phyloP scores from a whole-genome alignment of 1,140 invertebrate genomes.

The Temnothorax nylanderi region DNA sequence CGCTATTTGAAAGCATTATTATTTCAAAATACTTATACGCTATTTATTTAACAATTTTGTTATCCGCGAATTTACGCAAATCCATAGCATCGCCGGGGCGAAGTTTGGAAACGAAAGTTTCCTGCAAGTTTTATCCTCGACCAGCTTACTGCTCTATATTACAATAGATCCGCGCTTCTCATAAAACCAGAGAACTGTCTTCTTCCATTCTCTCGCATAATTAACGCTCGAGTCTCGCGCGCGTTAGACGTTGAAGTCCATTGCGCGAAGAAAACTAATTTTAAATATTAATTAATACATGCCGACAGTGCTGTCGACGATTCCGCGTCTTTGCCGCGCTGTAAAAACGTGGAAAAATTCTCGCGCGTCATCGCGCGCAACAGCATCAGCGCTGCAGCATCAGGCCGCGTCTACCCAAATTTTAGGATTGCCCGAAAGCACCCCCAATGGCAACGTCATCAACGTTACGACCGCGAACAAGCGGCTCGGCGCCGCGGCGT shows the following conservation, averaged over 20 bases:
- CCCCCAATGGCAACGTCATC: slow-evolving; percentile 9
- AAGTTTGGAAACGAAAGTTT: slow-evolving; percentile 15
- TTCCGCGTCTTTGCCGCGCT: neutral
- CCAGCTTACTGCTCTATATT: neutral
- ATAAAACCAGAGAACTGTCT: slow-evolving; percentile 25
- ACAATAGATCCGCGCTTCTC: slow-evolving; percentile 26
- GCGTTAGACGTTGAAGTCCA: neutral
- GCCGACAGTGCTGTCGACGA: neutral
- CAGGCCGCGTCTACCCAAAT: neutral
- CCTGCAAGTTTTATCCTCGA: neutral
- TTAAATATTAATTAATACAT: slow-evolving; percentile 31
- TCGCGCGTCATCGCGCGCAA: neutral
- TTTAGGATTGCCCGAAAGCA: neutral
- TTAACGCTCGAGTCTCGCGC: slow-evolving; percentile 12
- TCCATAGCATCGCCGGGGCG: neutral
- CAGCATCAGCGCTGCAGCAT: neutral
- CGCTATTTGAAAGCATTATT: slow-evolving; percentile 1
- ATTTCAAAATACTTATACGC: slow-evolving; percentile 1
- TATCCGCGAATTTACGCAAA: neutral
- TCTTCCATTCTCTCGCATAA: slow-evolving; percentile 35
- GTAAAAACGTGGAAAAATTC: neutral
- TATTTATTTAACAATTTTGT: slow-evolving; percentile 21
- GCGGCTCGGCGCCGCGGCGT: neutral
- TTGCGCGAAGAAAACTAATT: slow-evolving; percentile 21
- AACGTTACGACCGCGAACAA: slow-evolving; percentile 8